These are phyloP conservation scores for Plagodis pulveraria DNA, from an alignment of 2,888 invertebrate genomes.

Conservation along the genomic window DNA sequence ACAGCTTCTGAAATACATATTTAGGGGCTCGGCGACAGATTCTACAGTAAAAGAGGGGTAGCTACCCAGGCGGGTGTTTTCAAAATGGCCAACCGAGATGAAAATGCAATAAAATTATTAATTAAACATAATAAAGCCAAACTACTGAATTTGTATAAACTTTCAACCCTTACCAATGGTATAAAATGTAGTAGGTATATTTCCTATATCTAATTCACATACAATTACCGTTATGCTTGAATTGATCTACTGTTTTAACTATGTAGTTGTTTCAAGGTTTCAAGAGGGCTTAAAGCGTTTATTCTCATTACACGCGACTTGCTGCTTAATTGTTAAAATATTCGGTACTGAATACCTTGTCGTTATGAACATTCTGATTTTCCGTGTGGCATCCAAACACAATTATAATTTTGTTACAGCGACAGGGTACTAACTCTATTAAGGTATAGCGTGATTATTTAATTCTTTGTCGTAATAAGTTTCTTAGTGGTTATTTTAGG, in stretches of 20 bases:
- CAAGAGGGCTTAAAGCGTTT: constrained; percentile 5
- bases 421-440: constrained; percentile 3
- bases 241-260: constrained; percentile 2
- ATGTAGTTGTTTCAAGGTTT: neutral
- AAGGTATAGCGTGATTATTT: neutral
- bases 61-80: too few species aligned
- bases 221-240: neutral
- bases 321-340: constrained; percentile 17
- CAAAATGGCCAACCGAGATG: too few species aligned
- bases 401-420: neutral
- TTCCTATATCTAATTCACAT: too few species aligned
- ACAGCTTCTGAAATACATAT: too few species aligned
- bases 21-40: too few species aligned
- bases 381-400: neutral
- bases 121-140: too few species aligned
- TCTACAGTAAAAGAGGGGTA: too few species aligned
- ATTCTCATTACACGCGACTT: constrained; percentile 15
- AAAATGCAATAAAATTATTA: too few species aligned
- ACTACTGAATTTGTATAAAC: too few species aligned
- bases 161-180: too few species aligned
- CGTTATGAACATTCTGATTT: constrained; percentile 1
- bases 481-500: neutral
- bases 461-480: constrained; percentile 10
- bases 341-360: constrained; percentile 2
- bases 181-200: too few species aligned